Base-by-base conservation (phyloP, 2,888 invertebrate genomes). In the Pterostichus madidus region DNA sequence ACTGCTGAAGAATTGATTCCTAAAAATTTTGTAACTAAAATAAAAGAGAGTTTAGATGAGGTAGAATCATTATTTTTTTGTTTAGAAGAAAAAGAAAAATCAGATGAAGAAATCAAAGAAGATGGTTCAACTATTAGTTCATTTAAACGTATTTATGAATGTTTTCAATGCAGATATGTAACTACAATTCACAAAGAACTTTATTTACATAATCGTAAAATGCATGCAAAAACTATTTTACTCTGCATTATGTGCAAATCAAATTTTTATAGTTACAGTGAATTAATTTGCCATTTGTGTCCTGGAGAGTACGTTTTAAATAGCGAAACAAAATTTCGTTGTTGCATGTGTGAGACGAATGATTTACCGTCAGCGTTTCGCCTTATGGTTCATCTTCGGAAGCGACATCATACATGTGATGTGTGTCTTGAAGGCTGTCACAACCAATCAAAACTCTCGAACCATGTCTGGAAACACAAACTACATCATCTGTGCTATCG, bases 391-490 rank as follows among this genome's bases (percentile, higher is more conserved):
- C 97, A 97, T 89, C 90, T 97, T 84, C 90, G 97, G 39, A 96
- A 96, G 89, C 93, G 93, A 84, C 97, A 97, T 89, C 95, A 95
- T 88, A 94, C 95, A 0, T 97, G 97, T 89, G 97, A 97, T 90
- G 95, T 97, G 17, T 97, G 97, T 88, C 90, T 97, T 85, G 96
- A 97, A 89, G 92, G 94, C 84, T 96, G 96, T 86, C 93, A 94
- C 77, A 95, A 94, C 88, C 97, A 97, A 88, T 93, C 94, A 85
- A 94, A 94, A 85, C 91, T 97, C 0, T 96, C 96, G 0, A 96
- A 95, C 86, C 97, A 97, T 87, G 96, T 97, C 24, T 96, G 96
- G 96, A 97, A 97, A 90, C 97, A 97, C 88, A 97, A 97, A 89
- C 89, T 97, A 53, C 94, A 96, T 89, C 96, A 97, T 89, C 90